Conservation (phyloP, 2,888 invertebrate genomes). For the Apoda limacodes region DNA sequence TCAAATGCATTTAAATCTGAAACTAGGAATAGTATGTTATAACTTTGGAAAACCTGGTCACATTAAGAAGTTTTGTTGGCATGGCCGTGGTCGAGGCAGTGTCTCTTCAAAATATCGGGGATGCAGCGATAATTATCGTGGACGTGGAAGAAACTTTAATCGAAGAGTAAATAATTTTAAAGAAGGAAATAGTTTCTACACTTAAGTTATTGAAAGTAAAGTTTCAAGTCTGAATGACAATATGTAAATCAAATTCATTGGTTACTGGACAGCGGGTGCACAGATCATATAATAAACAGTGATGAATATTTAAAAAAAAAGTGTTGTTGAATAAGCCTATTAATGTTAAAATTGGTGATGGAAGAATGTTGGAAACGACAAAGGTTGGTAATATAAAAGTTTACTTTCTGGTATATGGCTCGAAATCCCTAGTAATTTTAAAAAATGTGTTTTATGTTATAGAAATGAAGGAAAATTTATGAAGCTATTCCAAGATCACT, state of each 20-base stretch:
- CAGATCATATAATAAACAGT: slow-evolving; percentile 9
- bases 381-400: slow-evolving; percentile 15
- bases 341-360: slow-evolving; percentile 11
- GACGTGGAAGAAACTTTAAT: too few species aligned
- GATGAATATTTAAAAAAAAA: slow-evolving; percentile 1
- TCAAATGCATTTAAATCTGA: too few species aligned
- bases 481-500: slow-evolving; percentile 21
- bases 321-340: slow-evolving; percentile 7
- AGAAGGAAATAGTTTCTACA: too few species aligned
- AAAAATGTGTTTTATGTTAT: slow-evolving; percentile 13
- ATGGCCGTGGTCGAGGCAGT: too few species aligned
- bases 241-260: background rate
- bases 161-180: too few species aligned
- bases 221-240: too few species aligned
- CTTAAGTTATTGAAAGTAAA: too few species aligned
- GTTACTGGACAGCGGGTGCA: slow-evolving; percentile 12
- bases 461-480: slow-evolving; percentile 18
- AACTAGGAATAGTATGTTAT: too few species aligned
- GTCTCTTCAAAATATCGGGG: too few species aligned
- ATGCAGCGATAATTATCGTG: too few species aligned
- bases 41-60: too few species aligned
- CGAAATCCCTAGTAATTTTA: slow-evolving; percentile 12
- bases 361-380: slow-evolving; percentile 10
- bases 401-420: slow-evolving; percentile 15
- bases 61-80: too few species aligned